Conservation (phyloP, 2,797 vertebrate genomes). For the Numenius phaeopus region DNA sequence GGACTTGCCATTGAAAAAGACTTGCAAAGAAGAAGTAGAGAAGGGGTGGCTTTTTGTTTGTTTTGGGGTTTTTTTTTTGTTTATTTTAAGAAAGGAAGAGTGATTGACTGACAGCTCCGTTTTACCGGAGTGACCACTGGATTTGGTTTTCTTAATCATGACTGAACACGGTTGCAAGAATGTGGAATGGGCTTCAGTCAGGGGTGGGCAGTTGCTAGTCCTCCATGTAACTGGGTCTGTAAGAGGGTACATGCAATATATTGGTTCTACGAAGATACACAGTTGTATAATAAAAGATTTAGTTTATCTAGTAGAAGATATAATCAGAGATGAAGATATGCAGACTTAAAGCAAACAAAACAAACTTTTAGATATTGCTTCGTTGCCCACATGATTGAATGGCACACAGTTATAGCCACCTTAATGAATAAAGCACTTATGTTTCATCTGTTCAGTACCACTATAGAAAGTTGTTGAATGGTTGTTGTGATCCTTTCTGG, state of each 20-base stretch:
- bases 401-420: background rate
- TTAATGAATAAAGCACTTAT: background rate
- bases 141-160: background rate
- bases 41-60: background rate
- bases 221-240: fast-evolving
- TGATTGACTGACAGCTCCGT: background rate
- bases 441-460: background rate
- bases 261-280: background rate
- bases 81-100: background rate
- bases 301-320: background rate
- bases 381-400: fast-evolving
- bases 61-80: background rate
- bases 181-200: background rate
- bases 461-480: background rate
- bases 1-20: background rate
- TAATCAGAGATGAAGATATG: background rate
- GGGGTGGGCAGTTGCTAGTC: background rate
- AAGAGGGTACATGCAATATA: background rate
- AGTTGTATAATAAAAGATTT: background rate
- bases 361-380: background rate
- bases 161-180: background rate
- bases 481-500: background rate
- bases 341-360: background rate
- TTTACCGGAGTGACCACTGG: background rate
- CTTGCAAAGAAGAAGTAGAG: background rate